Conservation (phyloP, 2,888 invertebrate genomes). For the Agrochola lota region DNA sequence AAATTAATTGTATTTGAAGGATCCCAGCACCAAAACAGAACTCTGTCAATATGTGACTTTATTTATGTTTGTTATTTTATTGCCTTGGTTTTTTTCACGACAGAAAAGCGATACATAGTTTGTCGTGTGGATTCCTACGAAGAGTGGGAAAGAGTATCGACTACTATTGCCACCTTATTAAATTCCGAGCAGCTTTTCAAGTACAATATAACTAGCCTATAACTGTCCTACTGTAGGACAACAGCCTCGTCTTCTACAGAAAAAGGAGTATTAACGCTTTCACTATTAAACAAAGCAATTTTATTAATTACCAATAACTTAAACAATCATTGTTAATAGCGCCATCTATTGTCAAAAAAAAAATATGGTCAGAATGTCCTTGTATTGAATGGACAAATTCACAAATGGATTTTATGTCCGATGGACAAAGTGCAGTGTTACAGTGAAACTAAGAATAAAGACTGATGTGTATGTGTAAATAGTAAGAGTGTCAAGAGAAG, state of each 20-base stretch:
- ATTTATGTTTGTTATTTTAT: neutral
- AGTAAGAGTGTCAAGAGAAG: slow-evolving; percentile 24
- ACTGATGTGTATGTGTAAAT: slow-evolving; percentile 60
- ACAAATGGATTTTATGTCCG: neutral
- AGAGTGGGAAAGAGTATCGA: neutral
- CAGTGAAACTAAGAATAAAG: slow-evolving; percentile 50
- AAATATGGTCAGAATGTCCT: neutral
- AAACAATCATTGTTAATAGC: neutral
- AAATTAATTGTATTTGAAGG: neutral
- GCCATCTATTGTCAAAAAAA: slow-evolving; percentile 37
- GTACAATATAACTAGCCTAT: neutral
- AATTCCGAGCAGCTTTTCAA: neutral
- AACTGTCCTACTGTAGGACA: neutral
- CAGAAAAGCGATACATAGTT: neutral
- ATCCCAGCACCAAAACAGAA: neutral
- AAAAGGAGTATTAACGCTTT: neutral
- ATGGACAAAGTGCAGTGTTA: slow-evolving; percentile 39
- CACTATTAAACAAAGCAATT: neutral
- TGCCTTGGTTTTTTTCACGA: neutral
- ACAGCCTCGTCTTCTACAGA: neutral
- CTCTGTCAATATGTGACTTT: neutral
- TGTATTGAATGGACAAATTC: neutral
- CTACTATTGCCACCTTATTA: neutral
- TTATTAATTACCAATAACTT: too few species aligned
- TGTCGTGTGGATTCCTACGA: neutral